Base-by-base conservation (phyloP, 2,888 invertebrate genomes). In the Thymelicus lineola region DNA sequence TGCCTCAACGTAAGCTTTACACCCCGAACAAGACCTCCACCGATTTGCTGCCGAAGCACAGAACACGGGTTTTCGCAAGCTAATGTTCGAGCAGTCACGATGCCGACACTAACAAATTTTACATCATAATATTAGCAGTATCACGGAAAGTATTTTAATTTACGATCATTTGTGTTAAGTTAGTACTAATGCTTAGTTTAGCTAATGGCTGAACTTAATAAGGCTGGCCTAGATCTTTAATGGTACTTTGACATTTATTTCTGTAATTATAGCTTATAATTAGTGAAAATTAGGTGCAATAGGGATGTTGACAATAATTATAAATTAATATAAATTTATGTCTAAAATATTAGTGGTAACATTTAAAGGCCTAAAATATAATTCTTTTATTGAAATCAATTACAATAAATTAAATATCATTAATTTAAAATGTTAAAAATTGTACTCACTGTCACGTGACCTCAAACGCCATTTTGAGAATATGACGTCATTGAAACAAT, bases 111-210 rank as follows among this genome's bases (percentile, higher is more conserved):
- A 55, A 67, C 67, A 67, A 66, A 67, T 67, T 55, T 28, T 61
- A 50, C 53, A 67, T 53, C 61, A 61, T 61, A 55, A 59, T 67
- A 61, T 61, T 61, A 61, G 35, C 35, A 28, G 55, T 60, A 50
- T n/a, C 61, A 57, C 36, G 35, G 61, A 68, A 68, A 68, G 61
- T 68, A 68, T 68, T 62, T 62, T 57, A 68, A 68, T 62, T 61
- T 68, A 68, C 48, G 61, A 62, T 62, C 62, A 68, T 68, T 68
- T 68, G 55, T 35, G 62, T 46, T 61, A 67, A 61, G 67, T 59
- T 48, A 1, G 35, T 53, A 61, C 45, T 62, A 68, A 68, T 68
- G 55, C 46, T 68, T 61, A 28, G 35, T n/a, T 60, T 12, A 62
- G 58, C n/a, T 62, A 68, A 68, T 62, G 57, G 62, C 45, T 28